Base-by-base conservation (phyloP, 1,140 invertebrate genomes). In the Micrasema longulum region DNA sequence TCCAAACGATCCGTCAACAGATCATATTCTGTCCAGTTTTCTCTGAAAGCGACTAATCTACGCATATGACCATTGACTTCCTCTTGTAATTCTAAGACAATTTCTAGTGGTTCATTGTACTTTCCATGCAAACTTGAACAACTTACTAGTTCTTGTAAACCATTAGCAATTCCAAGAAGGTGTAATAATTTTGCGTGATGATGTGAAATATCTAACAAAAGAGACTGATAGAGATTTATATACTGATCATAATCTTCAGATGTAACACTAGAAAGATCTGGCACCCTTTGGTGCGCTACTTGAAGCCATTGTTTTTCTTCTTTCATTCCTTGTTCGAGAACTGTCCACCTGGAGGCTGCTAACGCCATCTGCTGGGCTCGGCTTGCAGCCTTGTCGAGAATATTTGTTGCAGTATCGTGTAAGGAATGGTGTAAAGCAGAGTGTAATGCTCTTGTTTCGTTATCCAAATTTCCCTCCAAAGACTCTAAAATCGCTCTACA, bases 401-500 rank as follows among this genome's bases (percentile, higher is more conserved):
- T 89, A 11, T 85, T 81, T 2, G 89, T 91, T 16, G 93, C 93
- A 77, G 88, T 85, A 62, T 89, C 87, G 77, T 95, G 92, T 2
- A 95, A 82, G 48, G 90, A 87, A 76, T 90, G 89, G 79, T 95
- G 93, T n/a, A 95, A 78, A 20, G 88, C 85, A 0, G 91, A 88
- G 81, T 93, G 90, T 77, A 89, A 89, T 11, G 88, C 85, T 67
- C 91, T 88, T 0, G 93, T 95, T 79, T 93, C 92, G 14, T 83
- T 86, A 78, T 95, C 94, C 11, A 95, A 83, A 81, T 94, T 93
- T 72, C 90, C 90, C 81, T 95, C 93, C 12, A 96, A 79, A 0
- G 93, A 94, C 80, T 95, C 93, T 16, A 96, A 81, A 72, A 95
- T 93, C 20, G 90, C 90, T 76, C 91, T 87, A 76, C 94, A 95